These are phyloP conservation scores for Sturnira hondurensis DNA, from an alignment of 2,113 vertebrate genomes.

Conservation along the genomic window DNA sequence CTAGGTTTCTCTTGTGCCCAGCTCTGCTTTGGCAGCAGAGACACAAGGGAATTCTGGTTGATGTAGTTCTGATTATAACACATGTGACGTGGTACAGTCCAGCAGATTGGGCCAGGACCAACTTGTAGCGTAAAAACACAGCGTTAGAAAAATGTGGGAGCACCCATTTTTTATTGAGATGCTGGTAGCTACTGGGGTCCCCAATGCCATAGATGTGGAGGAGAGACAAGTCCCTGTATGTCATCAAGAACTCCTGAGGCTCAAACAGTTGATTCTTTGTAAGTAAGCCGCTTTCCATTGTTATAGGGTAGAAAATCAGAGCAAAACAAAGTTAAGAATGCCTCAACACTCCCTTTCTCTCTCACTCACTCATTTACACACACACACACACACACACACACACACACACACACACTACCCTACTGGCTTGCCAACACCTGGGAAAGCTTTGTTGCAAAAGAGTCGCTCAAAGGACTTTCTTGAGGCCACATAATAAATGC, in stretches of 20 bases:
- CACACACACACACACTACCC: background rate
- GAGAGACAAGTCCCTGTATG: background rate
- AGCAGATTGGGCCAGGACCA: background rate
- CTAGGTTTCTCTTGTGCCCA: background rate
- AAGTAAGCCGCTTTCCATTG: background rate
- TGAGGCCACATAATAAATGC: background rate
- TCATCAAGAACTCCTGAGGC: background rate
- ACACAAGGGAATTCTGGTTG: background rate
- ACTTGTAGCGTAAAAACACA: background rate
- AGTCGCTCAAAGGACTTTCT: background rate
- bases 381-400: no score
- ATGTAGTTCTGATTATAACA: background rate
- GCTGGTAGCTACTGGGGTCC: background rate
- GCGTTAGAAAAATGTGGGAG: no score
- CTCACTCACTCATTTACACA: background rate
- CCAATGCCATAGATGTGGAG: background rate
- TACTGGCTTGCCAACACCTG: background rate
- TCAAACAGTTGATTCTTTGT: background rate
- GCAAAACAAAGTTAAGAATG: background rate
- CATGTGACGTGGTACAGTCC: background rate
- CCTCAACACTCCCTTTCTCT: no score
- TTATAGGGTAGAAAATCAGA: background rate
- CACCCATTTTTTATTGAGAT: background rate
- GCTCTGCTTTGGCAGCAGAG: background rate
- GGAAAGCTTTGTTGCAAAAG: background rate